phyloP scores from a whole-genome alignment of 1,140 invertebrate genomes.

The Nasonia vitripennis region DNA sequence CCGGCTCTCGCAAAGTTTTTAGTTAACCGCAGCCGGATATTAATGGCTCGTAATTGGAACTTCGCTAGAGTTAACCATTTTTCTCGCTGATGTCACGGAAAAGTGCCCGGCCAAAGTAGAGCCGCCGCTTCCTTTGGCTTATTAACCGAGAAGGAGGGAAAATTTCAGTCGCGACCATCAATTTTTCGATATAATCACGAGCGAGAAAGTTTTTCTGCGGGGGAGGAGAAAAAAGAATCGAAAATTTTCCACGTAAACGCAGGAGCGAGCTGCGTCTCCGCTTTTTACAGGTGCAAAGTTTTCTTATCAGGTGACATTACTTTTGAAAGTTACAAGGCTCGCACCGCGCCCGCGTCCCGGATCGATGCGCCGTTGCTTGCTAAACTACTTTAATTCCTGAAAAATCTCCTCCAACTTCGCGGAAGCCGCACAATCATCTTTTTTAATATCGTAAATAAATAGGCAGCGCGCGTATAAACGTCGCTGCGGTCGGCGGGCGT shows the following conservation, averaged over 20 bases:
- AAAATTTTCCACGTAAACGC: slow-evolving; percentile 11
- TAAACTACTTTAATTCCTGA: neutral
- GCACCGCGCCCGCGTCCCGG: neutral
- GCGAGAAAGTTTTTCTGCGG: slow-evolving; percentile 34
- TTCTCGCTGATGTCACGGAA: slow-evolving; percentile 46
- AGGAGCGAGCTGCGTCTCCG: neutral
- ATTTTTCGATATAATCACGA: slow-evolving; percentile 46
- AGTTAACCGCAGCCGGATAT: slow-evolving; percentile 15
- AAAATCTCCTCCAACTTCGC: neutral
- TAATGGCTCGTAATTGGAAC: slow-evolving; percentile 46
- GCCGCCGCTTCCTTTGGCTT: slow-evolving; percentile 34
- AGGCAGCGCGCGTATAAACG: too few species aligned
- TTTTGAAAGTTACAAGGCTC: neutral
- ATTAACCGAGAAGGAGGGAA: slow-evolving; percentile 38
- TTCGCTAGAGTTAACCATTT: slow-evolving; percentile 41
- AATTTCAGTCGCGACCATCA: slow-evolving; percentile 33
- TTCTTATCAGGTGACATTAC: slow-evolving; percentile 12
- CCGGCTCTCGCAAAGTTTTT: slow-evolving; percentile 34
- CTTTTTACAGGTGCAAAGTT: slow-evolving; percentile 19
- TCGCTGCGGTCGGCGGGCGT: too few species aligned
- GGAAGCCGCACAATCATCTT: neutral
- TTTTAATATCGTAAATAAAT: neutral
- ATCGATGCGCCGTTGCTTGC: neutral
- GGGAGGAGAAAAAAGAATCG: neutral
- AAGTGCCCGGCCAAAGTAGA: neutral